Conservation (phyloP, 1,140 invertebrate species). For the Elysia chlorotica region DNA sequence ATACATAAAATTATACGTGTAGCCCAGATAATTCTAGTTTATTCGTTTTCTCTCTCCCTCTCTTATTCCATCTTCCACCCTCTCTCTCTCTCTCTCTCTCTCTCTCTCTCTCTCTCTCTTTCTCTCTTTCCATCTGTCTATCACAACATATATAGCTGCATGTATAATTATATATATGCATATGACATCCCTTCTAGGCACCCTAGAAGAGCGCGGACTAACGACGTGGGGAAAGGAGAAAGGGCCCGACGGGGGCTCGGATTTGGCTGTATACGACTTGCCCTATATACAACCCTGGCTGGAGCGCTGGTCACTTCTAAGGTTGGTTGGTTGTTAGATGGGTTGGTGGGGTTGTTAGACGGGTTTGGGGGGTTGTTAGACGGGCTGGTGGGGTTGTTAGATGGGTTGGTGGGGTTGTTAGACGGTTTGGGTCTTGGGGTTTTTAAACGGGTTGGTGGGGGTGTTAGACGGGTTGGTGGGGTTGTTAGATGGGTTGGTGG, state of each 20-base stretch:
- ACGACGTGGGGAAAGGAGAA: slow-evolving; percentile 2
- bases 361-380: no score
- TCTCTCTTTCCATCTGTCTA: no score
- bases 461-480: no score
- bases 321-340: no score
- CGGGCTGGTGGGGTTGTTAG: no score
- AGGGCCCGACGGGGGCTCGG: background rate
- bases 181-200: slow-evolving; percentile 5
- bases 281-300: slow-evolving; percentile 13
- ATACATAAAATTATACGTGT: background rate
- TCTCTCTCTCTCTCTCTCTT: no score
- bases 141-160: background rate
- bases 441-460: no score
- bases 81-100: background rate
- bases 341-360: no score
- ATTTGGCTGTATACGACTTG: slow-evolving; percentile 6
- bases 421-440: no score
- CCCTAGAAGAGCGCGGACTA: slow-evolving; percentile 23
- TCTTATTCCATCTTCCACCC: background rate
- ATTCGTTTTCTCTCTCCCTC: background rate
- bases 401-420: no score
- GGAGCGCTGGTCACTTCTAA: background rate
- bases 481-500: no score
- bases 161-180: background rate
- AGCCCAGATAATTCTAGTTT: background rate